phyloP scores from a whole-genome alignment of 2,797 vertebrate species.

The Acrocephalus scirpaceus region DNA sequence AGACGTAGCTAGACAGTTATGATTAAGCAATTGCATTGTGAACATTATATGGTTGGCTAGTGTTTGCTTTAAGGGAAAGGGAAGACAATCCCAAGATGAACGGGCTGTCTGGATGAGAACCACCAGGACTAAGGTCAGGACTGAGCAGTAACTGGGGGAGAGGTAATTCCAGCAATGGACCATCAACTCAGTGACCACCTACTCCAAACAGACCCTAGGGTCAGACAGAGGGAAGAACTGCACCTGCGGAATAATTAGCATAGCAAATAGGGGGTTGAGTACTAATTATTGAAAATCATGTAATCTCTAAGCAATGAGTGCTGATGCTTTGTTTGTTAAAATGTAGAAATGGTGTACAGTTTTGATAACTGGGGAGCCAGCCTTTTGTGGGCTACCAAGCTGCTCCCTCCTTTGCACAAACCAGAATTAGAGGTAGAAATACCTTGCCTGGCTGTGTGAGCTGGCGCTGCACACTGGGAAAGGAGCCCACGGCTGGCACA shows the following conservation, averaged over 20 bases:
- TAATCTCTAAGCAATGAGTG: neutral
- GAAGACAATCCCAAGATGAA: neutral
- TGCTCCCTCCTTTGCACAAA: neutral
- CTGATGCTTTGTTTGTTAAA: too few species aligned
- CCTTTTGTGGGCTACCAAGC: too few species aligned
- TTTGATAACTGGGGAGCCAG: neutral
- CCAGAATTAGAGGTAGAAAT: neutral
- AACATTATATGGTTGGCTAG: neutral
- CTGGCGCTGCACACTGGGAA: rapidly evolving
- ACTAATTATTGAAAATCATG: neutral
- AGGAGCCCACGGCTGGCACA: rapidly evolving
- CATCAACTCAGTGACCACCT: neutral
- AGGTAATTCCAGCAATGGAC: neutral
- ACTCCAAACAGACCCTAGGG: neutral
- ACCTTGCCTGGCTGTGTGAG: neutral
- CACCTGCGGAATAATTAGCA: neutral
- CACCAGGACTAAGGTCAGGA: neutral
- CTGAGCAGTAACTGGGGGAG: neutral
- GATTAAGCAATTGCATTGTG: neutral
- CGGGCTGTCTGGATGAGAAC: neutral
- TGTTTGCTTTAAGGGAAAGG: neutral
- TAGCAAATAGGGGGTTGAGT: neutral
- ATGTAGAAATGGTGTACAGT: neutral
- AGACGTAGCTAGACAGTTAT: neutral
- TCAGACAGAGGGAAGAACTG: neutral